A percentile compares a stretch with the other conserved stretches of the same genome.
Conservation (phyloP, 1,140 invertebrate species). For the Drosophila melanica region DNA sequence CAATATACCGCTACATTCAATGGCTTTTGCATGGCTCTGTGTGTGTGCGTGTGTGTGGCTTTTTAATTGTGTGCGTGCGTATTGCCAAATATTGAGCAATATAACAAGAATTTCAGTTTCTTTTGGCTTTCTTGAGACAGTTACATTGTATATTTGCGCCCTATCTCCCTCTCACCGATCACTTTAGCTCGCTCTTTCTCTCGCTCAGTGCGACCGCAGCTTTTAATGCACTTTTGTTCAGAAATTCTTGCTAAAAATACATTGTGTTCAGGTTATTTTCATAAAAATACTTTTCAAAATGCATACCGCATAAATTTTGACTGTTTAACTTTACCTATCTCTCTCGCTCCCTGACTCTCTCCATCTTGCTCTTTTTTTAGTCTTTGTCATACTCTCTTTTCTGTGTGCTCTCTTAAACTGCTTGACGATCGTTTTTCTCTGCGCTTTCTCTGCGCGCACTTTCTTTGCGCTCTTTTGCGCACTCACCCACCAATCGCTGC, state of each 20-base stretch:
- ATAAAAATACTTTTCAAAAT: slow-evolving; percentile 66
- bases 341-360: neutral
- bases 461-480: slow-evolving; percentile 31
- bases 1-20: slow-evolving; percentile 80
- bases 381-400: neutral
- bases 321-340: slow-evolving; percentile 9
- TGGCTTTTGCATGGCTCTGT: slow-evolving; percentile 68
- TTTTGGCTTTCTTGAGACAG: slow-evolving; percentile 64
- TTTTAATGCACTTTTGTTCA: slow-evolving; percentile 37
- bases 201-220: slow-evolving; percentile 6
- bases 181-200: neutral
- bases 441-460: neutral
- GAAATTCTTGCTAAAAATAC: slow-evolving; percentile 71
- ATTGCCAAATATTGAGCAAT: slow-evolving; percentile 83
- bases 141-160: slow-evolving; percentile 56
- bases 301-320: slow-evolving; percentile 60
- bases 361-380: slow-evolving; percentile 26
- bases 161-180: neutral
- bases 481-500: slow-evolving; percentile 2
- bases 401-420: slow-evolving; percentile 12
- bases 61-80: slow-evolving; percentile 39
- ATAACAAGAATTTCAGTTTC: slow-evolving; percentile 79
- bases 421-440: slow-evolving; percentile 10
- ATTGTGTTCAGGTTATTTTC: slow-evolving; percentile 49
- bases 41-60: slow-evolving; percentile 27